Percentiles rank a stretch among this genome's conserved stretches.
Evolutionary conservation across 1,140 invertebrate genomes (phyloP).

Genomic region (Bombus vancouverensis): DNA sequence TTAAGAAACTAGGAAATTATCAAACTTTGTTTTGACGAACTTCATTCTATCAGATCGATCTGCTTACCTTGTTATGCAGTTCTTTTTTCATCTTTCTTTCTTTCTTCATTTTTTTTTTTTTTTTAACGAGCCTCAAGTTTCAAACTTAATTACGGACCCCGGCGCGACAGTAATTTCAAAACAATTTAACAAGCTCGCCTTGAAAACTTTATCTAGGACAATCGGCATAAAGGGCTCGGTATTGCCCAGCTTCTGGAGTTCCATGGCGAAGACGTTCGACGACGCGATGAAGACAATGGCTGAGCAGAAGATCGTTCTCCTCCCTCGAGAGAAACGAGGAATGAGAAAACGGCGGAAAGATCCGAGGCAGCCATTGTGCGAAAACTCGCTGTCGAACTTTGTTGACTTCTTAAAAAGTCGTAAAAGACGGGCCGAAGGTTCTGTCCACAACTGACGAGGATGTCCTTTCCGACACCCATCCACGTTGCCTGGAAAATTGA

Average conservation of each 20-base stretch:
- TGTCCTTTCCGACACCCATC: constrained; percentile 49
- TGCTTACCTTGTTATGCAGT: constrained; percentile 14
- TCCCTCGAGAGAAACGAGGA: neutral
- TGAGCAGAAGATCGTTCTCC: neutral
- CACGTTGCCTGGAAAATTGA: constrained; percentile 53
- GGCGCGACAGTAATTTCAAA: constrained; percentile 51
- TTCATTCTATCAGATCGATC: constrained; percentile 5
- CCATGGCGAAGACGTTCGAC: constrained; percentile 32
- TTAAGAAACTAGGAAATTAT: neutral
- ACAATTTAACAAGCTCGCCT: constrained; percentile 59
- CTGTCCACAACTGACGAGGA: constrained; percentile 59
- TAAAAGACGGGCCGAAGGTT: constrained; percentile 63
- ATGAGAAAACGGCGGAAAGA: constrained; percentile 20
- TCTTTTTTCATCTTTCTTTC: neutral
- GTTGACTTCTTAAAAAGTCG: constrained; percentile 69
- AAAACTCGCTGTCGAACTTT: constrained; percentile 68
- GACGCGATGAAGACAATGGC: constrained; percentile 59
- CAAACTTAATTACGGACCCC: constrained; percentile 52
- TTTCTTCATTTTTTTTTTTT: neutral
- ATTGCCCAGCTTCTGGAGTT: constrained; percentile 30
- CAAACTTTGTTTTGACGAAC: neutral
- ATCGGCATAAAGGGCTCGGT: constrained; percentile 57
- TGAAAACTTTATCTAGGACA: constrained; percentile 61
- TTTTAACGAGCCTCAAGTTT: constrained; percentile 7
- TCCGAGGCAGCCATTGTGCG: constrained; percentile 60